phyloP scores from a whole-genome alignment of 2,888 invertebrate species.

The Heliconius ismenius region DNA sequence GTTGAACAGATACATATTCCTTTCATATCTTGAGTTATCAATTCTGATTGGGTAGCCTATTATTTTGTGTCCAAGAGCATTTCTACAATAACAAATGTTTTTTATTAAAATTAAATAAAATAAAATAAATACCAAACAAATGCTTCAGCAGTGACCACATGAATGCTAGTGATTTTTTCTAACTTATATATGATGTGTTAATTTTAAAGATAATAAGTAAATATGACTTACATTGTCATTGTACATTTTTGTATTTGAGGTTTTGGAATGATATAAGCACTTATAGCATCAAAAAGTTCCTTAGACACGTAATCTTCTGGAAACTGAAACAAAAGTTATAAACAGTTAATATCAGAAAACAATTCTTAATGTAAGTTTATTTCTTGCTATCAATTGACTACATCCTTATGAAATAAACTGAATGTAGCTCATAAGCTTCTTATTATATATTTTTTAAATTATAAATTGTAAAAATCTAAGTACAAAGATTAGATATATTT shows the following conservation, averaged over 20 bases:
- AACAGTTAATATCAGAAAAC: background rate
- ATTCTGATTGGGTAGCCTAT: constrained; percentile 96
- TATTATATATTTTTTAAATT: too few relatives aligned
- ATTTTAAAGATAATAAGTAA: background rate
- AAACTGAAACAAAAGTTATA: constrained; percentile 80
- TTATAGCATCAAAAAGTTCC: constrained; percentile 95
- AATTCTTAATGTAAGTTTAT: too few relatives aligned
- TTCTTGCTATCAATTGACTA: too few relatives aligned
- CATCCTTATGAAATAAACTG: too few relatives aligned
- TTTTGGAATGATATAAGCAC: constrained; percentile 97
- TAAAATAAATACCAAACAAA: background rate
- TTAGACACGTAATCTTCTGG: constrained; percentile 95
- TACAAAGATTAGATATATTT: too few relatives aligned
- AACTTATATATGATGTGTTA: too few relatives aligned
- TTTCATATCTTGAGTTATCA: constrained; percentile 91
- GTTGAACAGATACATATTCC: constrained; percentile 98
- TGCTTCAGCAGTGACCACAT: too few relatives aligned
- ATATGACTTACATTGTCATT: constrained; percentile 90
- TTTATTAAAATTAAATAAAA: background rate
- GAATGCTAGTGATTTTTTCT: too few relatives aligned
- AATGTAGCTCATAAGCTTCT: too few relatives aligned
- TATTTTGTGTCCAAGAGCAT: constrained; percentile 90
- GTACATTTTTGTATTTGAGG: constrained; percentile 93
- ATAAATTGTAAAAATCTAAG: too few relatives aligned
- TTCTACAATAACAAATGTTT: constrained; percentile 56